Conservation (phyloP, 1,140 invertebrate genomes). For the Pseudomyrmex sp. region DNA sequence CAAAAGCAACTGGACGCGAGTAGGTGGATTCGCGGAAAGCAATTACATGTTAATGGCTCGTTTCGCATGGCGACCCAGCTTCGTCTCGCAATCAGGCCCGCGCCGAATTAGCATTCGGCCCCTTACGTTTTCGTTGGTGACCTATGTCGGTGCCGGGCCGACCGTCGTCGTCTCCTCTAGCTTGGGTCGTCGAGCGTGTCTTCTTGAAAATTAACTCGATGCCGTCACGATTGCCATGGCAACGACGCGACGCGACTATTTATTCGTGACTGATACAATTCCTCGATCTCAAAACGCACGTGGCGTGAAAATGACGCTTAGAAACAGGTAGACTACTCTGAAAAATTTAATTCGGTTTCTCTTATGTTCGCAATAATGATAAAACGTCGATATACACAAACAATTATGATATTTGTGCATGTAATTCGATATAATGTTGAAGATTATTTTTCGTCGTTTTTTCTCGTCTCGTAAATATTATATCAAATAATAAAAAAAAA, state of each 20-base stretch:
- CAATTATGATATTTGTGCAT: too few species aligned
- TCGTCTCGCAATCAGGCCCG: conserved; percentile 62
- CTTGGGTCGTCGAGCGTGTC: conserved; percentile 44
- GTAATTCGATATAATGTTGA: not conserved
- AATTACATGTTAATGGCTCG: conserved; percentile 84
- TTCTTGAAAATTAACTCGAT: conserved; percentile 48
- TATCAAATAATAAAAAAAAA: not conserved
- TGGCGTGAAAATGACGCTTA: not conserved
- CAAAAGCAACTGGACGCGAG: conserved; percentile 83
- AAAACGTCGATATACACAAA: too few species aligned
- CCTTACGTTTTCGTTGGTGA: conserved; percentile 67
- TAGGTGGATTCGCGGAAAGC: conserved; percentile 83
- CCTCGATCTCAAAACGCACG: not conserved
- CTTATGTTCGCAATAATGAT: too few species aligned
- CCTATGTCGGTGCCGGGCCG: conserved; percentile 45
- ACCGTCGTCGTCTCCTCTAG: conserved; percentile 27
- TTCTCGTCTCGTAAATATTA: too few species aligned
- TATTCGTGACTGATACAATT: conserved; percentile 23
- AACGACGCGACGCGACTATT: conserved; percentile 17
- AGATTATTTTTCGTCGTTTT: not conserved
- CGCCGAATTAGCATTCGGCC: conserved; percentile 80
- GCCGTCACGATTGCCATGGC: conserved; percentile 20
- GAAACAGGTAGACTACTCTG: too few species aligned
- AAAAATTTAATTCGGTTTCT: too few species aligned
- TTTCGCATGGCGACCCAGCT: conserved; percentile 82